Base-by-base conservation (phyloP, 2,888 invertebrate species). In the Drosophila nr. perissopoda region DNA sequence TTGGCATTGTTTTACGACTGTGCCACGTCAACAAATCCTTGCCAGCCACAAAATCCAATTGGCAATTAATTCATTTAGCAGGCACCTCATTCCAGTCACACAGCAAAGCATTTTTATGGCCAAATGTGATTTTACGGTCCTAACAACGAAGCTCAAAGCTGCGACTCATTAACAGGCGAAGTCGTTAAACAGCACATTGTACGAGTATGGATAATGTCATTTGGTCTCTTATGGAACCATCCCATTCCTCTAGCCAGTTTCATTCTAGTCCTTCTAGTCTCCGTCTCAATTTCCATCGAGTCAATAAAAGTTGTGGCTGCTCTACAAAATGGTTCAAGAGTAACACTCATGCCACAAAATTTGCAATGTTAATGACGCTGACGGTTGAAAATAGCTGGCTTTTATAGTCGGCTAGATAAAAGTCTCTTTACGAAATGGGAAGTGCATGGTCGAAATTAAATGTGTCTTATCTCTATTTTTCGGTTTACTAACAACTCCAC, bases 21-120 rank as follows among this genome's bases (percentile, higher is more conserved):
- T 82, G 82, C 82, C 76, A 63, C 80, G 76, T 80, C 83, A 70
- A 78, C 80, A 86, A 86, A 86, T 86, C 89, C 70, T 76, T 76
- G 74, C 74, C 65, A 63, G 73, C 69, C 79, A 82, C 89, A 88
- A 89, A 89, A 89, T 86, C 76, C 85, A 88, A 86, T 78, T 81
- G 81, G 66, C 89, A 89, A 89, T 86, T 86, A 86, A 89, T 88
- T 86, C 89, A 86, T 88, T 86, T 82, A 67, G 79, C 62, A 61
- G 66, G 64, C 71, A 70, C 59, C 85, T 65, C 58, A 70, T 66
- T 56, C 67, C 60, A 42, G 33, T 29, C 49, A 42, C 66, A 59
- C 69, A 59, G 60, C 40, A 25, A 46, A 54, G 52, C 49, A 77
- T 73, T 88, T 86, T 89, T 89, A 85, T 82, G 58, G 62, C 70